phyloP scores from a whole-genome alignment of 2,888 invertebrate genomes.

The Hirudinaria manillensis region DNA sequence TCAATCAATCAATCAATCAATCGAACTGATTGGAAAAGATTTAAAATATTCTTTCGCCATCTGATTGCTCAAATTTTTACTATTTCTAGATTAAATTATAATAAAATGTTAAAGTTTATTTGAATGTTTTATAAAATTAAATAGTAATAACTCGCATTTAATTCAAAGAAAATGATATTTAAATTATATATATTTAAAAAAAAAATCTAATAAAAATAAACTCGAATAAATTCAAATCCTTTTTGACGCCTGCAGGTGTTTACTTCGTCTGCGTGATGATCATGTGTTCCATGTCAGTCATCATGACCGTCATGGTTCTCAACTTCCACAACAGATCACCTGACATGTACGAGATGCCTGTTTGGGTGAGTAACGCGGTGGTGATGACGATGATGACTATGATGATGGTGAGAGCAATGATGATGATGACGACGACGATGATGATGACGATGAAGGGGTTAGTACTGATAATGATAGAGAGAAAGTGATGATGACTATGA shows the following conservation, averaged over 20 bases:
- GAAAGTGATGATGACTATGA: background rate
- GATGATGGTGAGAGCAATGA: background rate
- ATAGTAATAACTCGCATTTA: no score
- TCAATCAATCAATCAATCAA: background rate
- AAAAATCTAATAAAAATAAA: no score
- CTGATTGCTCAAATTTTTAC: no score
- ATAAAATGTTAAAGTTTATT: no score
- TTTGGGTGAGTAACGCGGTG: slow-evolving; percentile 53
- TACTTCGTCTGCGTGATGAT: slow-evolving; percentile 99
- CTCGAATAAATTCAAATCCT: background rate
- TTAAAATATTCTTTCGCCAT: no score
- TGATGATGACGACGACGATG: background rate
- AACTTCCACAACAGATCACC: slow-evolving; percentile 93
- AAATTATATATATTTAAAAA: no score
- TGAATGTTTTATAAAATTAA: no score
- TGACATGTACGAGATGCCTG: slow-evolving; percentile 71
- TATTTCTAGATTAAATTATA: no score
- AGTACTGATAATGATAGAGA: background rate
- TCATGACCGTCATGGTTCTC: slow-evolving; percentile 88
- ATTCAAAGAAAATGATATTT: no score
- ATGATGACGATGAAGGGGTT: no score
- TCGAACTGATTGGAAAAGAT: no score
- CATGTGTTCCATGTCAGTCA: slow-evolving; percentile 94
- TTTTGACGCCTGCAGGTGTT: slow-evolving; percentile 66
- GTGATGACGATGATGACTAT: background rate